phyloP scores from a whole-genome alignment of 2,113 vertebrate genomes.

The Chlorodrepanis virens region DNA sequence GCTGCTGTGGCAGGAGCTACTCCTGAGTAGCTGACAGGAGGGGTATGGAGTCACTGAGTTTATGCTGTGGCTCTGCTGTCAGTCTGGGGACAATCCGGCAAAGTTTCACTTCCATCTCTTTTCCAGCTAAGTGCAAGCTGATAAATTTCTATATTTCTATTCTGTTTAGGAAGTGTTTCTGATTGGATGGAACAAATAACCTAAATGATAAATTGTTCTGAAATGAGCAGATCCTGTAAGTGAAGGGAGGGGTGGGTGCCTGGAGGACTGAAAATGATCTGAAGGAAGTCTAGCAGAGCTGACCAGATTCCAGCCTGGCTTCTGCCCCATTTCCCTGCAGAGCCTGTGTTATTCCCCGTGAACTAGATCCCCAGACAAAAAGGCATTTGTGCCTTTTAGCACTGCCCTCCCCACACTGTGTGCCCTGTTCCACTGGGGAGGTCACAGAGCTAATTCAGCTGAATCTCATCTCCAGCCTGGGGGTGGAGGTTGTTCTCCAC shows the following conservation, averaged over 20 bases:
- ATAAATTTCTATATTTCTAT: background rate
- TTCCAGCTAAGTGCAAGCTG: background rate
- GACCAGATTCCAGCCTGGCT: background rate
- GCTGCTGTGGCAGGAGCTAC: background rate
- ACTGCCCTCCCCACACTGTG: background rate
- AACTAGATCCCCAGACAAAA: background rate
- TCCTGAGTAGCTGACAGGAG: background rate
- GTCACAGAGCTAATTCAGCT: background rate
- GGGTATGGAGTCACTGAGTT: background rate
- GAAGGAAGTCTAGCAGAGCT: background rate
- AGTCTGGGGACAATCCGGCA: background rate
- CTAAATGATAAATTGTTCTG: background rate
- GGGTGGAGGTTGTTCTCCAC: background rate
- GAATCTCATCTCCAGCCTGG: background rate
- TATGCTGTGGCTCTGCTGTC: accelerated
- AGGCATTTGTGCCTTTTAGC: background rate
- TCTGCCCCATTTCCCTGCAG: background rate
- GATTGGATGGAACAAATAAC: background rate
- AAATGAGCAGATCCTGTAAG: background rate
- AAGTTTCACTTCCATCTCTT: background rate
- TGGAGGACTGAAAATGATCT: background rate
- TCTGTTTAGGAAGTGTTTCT: background rate
- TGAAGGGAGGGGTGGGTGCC: background rate
- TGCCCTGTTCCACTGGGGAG: background rate
- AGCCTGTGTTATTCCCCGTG: background rate